Conservation (phyloP, 92 coral and sea anemone genomes). For the Zoanthus sansibaricus region DNA sequence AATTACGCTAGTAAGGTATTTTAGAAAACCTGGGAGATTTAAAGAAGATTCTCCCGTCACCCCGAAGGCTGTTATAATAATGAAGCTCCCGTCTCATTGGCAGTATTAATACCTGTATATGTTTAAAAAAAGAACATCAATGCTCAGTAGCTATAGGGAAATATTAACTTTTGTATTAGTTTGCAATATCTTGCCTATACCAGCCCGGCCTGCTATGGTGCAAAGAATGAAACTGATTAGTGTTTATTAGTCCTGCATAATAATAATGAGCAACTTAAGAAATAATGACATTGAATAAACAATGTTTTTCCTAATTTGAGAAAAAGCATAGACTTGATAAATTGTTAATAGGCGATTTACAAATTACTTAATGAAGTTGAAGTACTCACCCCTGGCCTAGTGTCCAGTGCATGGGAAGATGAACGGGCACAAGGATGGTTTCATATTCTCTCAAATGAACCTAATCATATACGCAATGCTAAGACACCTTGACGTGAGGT, state of each 20-base stretch:
- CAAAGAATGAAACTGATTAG: too few species aligned
- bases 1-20: too few species aligned
- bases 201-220: too few species aligned
- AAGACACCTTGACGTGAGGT: neutral
- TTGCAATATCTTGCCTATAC: too few species aligned
- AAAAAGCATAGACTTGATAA: neutral
- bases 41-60: neutral
- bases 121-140: neutral
- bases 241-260: neutral
- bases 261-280: neutral
- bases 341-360: neutral
- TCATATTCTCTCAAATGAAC: neutral
- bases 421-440: neutral
- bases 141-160: neutral
- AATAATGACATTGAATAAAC: neutral
- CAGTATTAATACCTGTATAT: neutral
- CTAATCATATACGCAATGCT: slow-evolving; percentile 4
- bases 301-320: neutral
- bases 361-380: neutral
- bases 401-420: neutral
- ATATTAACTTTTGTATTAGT: too few species aligned
- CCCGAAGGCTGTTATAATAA: neutral
- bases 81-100: neutral
- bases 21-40: neutral
- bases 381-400: slow-evolving; percentile 3